A percentile compares a stretch with the other conserved stretches of the same genome.
Evolutionary conservation across 2,888 invertebrate species (phyloP).

Genomic region (Leptura quadrifasciata): DNA sequence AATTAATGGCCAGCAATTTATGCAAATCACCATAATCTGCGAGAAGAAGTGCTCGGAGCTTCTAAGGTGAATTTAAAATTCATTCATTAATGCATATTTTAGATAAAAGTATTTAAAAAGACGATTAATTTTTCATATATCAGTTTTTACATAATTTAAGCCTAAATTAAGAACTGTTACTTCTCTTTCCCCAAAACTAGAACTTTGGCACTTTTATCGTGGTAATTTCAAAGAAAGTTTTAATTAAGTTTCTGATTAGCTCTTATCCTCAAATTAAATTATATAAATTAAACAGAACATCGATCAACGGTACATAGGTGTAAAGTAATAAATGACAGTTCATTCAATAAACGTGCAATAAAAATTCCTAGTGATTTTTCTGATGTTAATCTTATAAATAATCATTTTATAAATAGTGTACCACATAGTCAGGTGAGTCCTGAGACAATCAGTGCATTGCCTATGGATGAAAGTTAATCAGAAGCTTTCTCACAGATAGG

Average conservation of each 20-base stretch:
- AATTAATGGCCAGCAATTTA: conserved; percentile 57
- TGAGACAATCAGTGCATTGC: too few species aligned
- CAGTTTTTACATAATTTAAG: background rate
- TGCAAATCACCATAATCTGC: conserved; percentile 56
- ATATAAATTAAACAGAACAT: too few species aligned
- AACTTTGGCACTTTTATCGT: conserved; percentile 5
- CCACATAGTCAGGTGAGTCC: too few species aligned
- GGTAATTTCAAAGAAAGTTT: conserved; percentile 16
- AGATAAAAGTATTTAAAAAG: conserved; percentile 8
- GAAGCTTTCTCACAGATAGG: too few species aligned
- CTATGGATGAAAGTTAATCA: too few species aligned
- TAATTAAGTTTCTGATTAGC: background rate
- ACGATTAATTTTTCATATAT: conserved; percentile 1
- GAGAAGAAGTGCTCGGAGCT: conserved; percentile 24
- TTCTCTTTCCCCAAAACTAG: background rate
- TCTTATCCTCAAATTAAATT: too few species aligned
- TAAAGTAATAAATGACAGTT: too few species aligned
- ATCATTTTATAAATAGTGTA: too few species aligned
- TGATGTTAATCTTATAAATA: too few species aligned
- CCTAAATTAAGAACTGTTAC: background rate
- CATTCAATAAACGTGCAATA: too few species aligned
- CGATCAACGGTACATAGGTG: too few species aligned
- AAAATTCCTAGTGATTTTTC: too few species aligned
- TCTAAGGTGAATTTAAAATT: conserved; percentile 13
- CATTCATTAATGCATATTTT: conserved; percentile 16